Evolutionary conservation across 1,140 invertebrate species (phyloP), one percentile per base, ranked within the genome.

Genomic region (Arctopsyche grandis): DNA sequence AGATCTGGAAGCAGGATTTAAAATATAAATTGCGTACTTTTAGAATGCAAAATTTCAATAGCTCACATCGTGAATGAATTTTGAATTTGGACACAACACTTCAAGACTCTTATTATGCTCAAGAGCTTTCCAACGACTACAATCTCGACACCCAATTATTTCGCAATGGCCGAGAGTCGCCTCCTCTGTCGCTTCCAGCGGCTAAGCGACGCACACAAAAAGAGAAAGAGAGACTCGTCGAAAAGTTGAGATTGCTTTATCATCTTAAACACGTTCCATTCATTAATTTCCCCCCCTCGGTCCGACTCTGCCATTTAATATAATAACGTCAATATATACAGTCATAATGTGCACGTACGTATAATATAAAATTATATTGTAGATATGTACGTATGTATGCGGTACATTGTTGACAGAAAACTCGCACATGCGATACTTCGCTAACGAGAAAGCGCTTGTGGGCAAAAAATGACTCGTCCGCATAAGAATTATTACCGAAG

Each of bases 201-300:
- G 5, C 12, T 22, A 29, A 66, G 7, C 29, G 29, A 38, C 29
- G 29, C 29, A 38, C 29, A 38, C n/a, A n/a, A n/a, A n/a, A 38
- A 38, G 7, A 38, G 29, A 38, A 7, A 38, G 29, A 38, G 29
- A 38, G 29, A 66, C 22, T 26, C 63, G 9, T 26, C 22, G 14
- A 52, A 52, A 52, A 14, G 7, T 66, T 24, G 22, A 66, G 63
- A 66, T 66, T 66, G 63, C 63, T 66, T 66, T 66, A 66, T 66
- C 63, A 66, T 66, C 63, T 66, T 66, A 29, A 66, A 66, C 63
- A 66, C 63, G 63, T 66, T 66, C 63, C 63, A 66, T 66, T 66
- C 63, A 66, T 66, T 66, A 66, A 66, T 66, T 66, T 66, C 19
- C 26, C 14, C 58, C 63, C 9, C 63, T 16, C 10, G 48, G 10